These are phyloP conservation scores for Zaprionus ghesquierei DNA, from an alignment of 1,140 invertebrate genomes.

Conservation along the genomic window DNA sequence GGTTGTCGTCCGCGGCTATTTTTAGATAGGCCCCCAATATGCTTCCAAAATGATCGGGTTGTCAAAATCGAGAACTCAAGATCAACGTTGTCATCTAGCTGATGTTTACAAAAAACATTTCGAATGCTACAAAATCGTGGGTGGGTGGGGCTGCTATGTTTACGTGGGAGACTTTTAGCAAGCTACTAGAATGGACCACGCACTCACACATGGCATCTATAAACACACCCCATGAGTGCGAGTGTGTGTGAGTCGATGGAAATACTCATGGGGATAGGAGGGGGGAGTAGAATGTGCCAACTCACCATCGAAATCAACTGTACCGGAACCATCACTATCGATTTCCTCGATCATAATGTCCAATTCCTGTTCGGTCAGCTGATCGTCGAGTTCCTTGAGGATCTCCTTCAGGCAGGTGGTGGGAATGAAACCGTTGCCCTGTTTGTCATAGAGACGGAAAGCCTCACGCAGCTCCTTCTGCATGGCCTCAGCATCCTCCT, in stretches of 20 bases:
- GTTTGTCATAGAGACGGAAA: slow-evolving; percentile 94
- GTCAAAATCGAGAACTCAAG: slow-evolving; percentile 77
- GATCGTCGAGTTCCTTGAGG: slow-evolving; percentile 95
- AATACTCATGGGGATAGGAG: neutral
- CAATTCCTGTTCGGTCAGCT: slow-evolving; percentile 95
- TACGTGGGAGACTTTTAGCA: slow-evolving; percentile 48
- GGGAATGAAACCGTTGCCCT: slow-evolving; percentile 97
- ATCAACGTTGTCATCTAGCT: slow-evolving; percentile 48
- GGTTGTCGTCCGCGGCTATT: slow-evolving; percentile 45
- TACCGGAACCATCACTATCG: slow-evolving; percentile 94
- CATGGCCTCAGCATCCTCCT: slow-evolving; percentile 96
- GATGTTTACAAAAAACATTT: slow-evolving; percentile 38
- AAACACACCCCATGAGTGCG: neutral
- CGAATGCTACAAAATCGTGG: slow-evolving; percentile 38
- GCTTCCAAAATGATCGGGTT: slow-evolving; percentile 71
- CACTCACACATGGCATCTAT: slow-evolving; percentile 10
- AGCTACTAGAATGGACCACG: slow-evolving; percentile 57
- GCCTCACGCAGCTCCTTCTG: slow-evolving; percentile 96
- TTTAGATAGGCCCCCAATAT: slow-evolving; percentile 71
- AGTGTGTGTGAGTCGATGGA: neutral
- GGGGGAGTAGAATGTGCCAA: slow-evolving; percentile 1
- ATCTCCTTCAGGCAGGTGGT: slow-evolving; percentile 96
- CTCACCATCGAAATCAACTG: slow-evolving; percentile 87
- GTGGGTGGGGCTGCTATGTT: slow-evolving; percentile 23
- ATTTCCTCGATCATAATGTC: slow-evolving; percentile 98